Percentiles rank a stretch among this genome's conserved stretches.
phyloP scores from a whole-genome alignment of 2,113 vertebrate genomes.

The Cercopithecus mona region DNA sequence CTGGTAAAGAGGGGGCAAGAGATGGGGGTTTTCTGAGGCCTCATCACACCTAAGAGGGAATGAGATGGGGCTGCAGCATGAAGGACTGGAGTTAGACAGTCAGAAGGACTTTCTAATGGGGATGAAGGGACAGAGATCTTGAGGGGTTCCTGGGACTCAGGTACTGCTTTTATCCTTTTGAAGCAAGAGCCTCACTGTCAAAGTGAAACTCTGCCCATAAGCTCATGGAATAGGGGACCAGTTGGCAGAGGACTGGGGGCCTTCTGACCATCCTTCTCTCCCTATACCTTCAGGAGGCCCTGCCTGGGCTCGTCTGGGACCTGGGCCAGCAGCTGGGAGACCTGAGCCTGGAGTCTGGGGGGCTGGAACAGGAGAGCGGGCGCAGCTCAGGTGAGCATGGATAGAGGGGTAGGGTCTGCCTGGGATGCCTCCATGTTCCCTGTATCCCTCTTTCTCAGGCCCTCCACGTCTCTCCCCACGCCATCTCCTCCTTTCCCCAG shows the following conservation, averaged over 20 bases:
- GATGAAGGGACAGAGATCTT: not conserved
- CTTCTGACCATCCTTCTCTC: conserved; percentile 18
- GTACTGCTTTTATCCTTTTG: not conserved
- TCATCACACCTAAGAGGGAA: not conserved
- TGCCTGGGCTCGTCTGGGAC: conserved; percentile 83
- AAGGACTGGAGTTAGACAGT: not conserved
- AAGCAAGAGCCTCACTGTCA: not conserved
- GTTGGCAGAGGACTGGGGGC: not conserved
- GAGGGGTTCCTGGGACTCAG: not conserved
- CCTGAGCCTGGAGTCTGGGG: conserved; percentile 83
- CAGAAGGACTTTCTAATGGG: not conserved
- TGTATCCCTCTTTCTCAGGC: not conserved
- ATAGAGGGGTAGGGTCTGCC: not conserved
- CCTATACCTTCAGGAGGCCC: conserved; percentile 67
- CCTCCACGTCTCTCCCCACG: not conserved
- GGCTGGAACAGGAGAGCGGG: conserved; percentile 76
- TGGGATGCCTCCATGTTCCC: not conserved
- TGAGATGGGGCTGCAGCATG: not conserved
- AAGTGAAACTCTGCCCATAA: not conserved
- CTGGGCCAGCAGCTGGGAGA: conserved; percentile 90
- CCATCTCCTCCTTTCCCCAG: not conserved
- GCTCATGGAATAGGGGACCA: not conserved
- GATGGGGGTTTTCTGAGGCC: not conserved
- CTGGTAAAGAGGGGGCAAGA: not conserved
- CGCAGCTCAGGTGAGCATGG: conserved; percentile 83